Conservation (phyloP, 2,113 vertebrate species). For the Oreochromis tanganicae region DNA sequence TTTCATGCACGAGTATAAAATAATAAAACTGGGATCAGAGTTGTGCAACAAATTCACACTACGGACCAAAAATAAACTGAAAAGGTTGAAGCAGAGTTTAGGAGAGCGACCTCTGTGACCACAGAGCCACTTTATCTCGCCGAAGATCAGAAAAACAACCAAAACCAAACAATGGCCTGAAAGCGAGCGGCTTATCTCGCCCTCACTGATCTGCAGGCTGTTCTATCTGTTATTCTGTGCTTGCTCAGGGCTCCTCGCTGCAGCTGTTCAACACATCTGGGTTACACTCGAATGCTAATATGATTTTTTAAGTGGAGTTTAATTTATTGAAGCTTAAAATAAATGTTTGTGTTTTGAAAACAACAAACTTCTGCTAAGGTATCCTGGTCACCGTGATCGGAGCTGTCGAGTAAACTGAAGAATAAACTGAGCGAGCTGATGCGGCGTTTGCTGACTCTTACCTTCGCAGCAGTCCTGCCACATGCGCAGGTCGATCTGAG, state of each 20-base stretch:
- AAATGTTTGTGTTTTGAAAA: not conserved
- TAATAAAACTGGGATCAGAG: not conserved
- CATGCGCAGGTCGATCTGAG: conserved; percentile 89
- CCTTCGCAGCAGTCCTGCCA: conserved; percentile 99
- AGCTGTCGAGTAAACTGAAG: not conserved
- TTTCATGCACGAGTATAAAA: not conserved
- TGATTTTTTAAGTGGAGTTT: not conserved
- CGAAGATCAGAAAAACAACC: not conserved
- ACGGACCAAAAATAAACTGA: accelerated
- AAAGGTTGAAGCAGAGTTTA: not conserved
- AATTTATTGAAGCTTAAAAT: not conserved
- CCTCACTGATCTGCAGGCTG: not conserved
- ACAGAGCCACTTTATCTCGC: not conserved
- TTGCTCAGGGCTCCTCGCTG: not conserved
- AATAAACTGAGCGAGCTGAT: not conserved
- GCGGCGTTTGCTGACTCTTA: not conserved
- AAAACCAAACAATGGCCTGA: not conserved
- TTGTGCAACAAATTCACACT: not conserved
- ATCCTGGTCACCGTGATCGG: not conserved
- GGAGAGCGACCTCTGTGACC: not conserved
- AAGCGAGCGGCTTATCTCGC: not conserved
- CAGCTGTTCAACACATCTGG: not conserved
- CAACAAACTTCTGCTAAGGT: not conserved
- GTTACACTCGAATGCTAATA: not conserved
- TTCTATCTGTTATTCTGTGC: not conserved